Evolutionary conservation across 92 coral and sea anemone species (phyloP), one percentile per base, ranked within the genome.

Genomic region (Epizoanthus ramosus): DNA sequence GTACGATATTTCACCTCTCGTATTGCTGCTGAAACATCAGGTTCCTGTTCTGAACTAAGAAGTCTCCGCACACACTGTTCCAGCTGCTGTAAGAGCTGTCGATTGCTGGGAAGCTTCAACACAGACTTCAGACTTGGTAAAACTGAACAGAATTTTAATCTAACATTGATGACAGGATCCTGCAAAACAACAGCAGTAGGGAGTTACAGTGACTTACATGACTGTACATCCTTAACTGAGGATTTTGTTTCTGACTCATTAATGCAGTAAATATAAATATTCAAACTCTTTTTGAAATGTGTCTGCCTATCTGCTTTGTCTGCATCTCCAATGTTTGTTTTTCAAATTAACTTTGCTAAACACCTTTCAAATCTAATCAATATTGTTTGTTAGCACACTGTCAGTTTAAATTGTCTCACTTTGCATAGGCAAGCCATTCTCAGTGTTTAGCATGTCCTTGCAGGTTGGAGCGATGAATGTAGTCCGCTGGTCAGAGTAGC

Each of bases 151-250:
- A 97, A 97, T 87, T 97, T 95, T 86, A 97, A 90, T 64, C 99
- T 89, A 23, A 97, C 95, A 73, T 97, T 97, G 83, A 97, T 85
- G 76, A 97, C 99, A 71, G 98, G 95, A 87, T 97, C 99, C 99
- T 97, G 81, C 54, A 71, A 75, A 21, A 70, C 37, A 63, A 79
- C 15, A 39, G 56, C 21, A 23, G 16, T 69, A 58, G 18, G 24
- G 22, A 15, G 63, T 57, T 8, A 16, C 54, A 50, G 39, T 50
- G 15, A 9, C 13, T 10, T 9, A 50, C 9, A 5, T 23, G 19
- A 5, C 77, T 57, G 3, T 0, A 19, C 43, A 70, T 14, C 28
- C 54, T 50, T 50, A 0, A 50, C 8, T 50, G 15, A 50, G 54
- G 54, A 50, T 50, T 13, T 3, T 12, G 15, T 50, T 50, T 9